These are phyloP conservation scores for Listronotus bonariensis DNA, from an alignment of 1,140 invertebrate species.

Conservation along the genomic window DNA sequence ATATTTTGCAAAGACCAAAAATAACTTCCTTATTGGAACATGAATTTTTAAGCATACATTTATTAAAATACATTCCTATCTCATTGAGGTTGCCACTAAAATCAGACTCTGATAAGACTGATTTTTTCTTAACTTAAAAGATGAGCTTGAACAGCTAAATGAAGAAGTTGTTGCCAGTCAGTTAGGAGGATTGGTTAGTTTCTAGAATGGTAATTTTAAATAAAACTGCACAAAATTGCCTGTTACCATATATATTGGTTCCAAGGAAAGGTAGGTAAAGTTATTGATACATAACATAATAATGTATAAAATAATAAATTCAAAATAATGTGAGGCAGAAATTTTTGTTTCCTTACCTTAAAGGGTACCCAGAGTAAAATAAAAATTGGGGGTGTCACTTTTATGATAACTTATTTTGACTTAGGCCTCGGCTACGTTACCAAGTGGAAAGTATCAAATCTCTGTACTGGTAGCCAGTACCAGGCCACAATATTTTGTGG, in stretches of 20 bases:
- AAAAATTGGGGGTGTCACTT: no score
- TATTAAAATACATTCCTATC: conserved; percentile 78
- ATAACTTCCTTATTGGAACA: conserved; percentile 69
- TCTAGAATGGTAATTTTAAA: conserved; percentile 82
- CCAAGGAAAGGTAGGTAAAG: conserved; percentile 65
- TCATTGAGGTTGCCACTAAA: conserved; percentile 81
- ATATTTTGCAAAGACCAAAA: conserved; percentile 63
- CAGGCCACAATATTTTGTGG: no score
- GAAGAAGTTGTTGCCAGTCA: conserved; percentile 79
- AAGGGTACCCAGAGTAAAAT: no score
- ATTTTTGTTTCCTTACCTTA: no score
- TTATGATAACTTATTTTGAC: no score
- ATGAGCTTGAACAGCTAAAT: conserved; percentile 70
- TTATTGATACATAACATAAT: no score
- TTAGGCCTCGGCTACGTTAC: no score
- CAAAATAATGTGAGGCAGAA: no score
- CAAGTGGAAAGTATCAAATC: no score
- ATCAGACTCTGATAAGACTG: conserved; percentile 70
- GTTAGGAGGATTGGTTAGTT: conserved; percentile 72
- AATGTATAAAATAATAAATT: no score
- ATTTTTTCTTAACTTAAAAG: conserved; percentile 72
- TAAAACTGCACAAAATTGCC: conserved; percentile 70
- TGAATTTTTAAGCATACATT: conserved; percentile 83
- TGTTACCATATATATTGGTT: conserved; percentile 75
- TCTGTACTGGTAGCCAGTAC: no score